Evolutionary conservation across 2,797 vertebrate genomes (phyloP), one percentile per base, ranked within the genome.

Genomic region (Limnodromus scolopaceus): DNA sequence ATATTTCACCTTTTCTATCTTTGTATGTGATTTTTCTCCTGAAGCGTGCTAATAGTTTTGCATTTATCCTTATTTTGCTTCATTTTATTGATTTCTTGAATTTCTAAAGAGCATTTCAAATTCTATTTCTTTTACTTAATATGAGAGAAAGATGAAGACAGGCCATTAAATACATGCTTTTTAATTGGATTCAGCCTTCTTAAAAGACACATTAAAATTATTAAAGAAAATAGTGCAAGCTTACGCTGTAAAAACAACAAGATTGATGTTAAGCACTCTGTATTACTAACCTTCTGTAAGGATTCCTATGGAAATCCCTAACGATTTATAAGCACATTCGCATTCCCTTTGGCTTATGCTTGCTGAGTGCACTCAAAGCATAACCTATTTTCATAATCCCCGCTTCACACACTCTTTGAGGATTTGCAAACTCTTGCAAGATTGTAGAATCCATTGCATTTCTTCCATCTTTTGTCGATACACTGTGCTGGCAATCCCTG

Each of bases 311-410:
- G 88, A 96, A 97, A 95, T 96, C 54, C 43, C 69, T 90, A 61
- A 86, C 2, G 46, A 92, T 89, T 92, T 94, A 66, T 82, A 89
- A 86, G 66, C 23, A 91, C 20, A 38, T 84, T 90, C 58, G 36
- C 46, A 79, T 74, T 61, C 36, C 61, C n/a, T 93, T 95, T 93
- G 76, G 58, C 13, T 94, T 94, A 89, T 49, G 34, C 39, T 92
- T 76, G 46, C 92, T 81, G 54, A 91, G 63, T 79, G 58, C 46
- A 79, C 92, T 87, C 84, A 80, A 85, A 89, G 68, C 48, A 74
- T 83, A 91, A 85, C 43, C 71, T 85, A 80, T 92, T 94, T 92
- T 87, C 43, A 70, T 95, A 96, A 95, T 91, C 82, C 55, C 48
- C 60, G 53, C 51, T 89, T 96, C 88, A 87, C 36, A 76, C 2